Evolutionary conservation across 1,140 invertebrate genomes (phyloP).

Genomic region (Meteorus sp.): DNA sequence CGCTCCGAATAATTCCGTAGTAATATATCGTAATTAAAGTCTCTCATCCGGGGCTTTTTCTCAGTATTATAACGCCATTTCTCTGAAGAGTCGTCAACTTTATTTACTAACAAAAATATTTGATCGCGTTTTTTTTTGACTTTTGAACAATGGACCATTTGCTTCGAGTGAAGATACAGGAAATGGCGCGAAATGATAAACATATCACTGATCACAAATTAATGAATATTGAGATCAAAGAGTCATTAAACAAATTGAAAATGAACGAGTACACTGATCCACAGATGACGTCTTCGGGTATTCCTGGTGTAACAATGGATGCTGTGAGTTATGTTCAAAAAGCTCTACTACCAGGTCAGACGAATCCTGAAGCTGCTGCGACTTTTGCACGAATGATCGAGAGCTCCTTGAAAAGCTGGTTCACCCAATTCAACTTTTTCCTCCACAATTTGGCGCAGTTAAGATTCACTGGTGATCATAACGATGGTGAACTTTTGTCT

Average conservation of each 20-base stretch:
- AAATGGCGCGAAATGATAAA: conserved; percentile 5
- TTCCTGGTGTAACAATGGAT: conserved; percentile 88
- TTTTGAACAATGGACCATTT: conserved; percentile 36
- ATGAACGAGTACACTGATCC: conserved; percentile 51
- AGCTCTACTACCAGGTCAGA: conserved; percentile 84
- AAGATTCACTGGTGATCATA: conserved; percentile 83
- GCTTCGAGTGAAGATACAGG: conserved; percentile 7
- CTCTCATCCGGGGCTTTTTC: conserved; percentile 27
- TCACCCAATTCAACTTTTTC: conserved; percentile 97
- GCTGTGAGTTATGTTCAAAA: conserved; percentile 91
- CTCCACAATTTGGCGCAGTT: conserved; percentile 95
- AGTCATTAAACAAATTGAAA: conserved; percentile 37
- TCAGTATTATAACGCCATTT: neutral
- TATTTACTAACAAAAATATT: conserved; percentile 25
- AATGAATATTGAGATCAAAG: conserved; percentile 38
- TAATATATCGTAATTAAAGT: conserved; percentile 40
- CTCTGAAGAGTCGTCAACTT: conserved; percentile 11
- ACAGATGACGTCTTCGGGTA: conserved; percentile 93
- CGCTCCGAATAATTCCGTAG: conserved; percentile 26
- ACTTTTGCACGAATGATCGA: conserved; percentile 92
- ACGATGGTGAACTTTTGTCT: conserved; percentile 80
- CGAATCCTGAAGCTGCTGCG: conserved; percentile 92
- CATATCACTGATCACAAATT: conserved; percentile 32
- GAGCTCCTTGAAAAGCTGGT: conserved; percentile 83
- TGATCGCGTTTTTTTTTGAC: too few species aligned